A percentile compares a stretch with the other conserved stretches of the same genome.
phyloP scores from a whole-genome alignment of 2,113 vertebrate genomes.

The Xenotilapia longispinis region DNA sequence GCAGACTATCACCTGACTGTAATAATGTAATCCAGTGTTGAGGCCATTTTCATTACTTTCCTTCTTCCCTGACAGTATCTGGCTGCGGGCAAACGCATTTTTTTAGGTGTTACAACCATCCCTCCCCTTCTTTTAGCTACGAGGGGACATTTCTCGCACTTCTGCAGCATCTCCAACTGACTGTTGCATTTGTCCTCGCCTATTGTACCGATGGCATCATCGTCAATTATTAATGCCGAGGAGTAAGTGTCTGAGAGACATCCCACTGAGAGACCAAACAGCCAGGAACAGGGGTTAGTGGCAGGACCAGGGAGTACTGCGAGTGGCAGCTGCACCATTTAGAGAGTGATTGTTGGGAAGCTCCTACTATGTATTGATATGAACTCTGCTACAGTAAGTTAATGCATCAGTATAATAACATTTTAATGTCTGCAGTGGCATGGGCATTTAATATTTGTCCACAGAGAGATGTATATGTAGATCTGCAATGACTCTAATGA shows the following conservation, averaged over 20 bases:
- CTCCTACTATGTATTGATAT: conserved; percentile 44
- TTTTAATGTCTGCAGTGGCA: conserved; percentile 70
- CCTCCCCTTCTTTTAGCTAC: conserved; percentile 16
- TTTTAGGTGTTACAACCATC: conserved; percentile 33
- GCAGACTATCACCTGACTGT: conserved; percentile 45
- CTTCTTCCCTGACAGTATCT: conserved; percentile 51
- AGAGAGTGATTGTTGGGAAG: conserved; percentile 41
- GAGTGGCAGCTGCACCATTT: conserved; percentile 33
- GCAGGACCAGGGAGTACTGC: conserved; percentile 13
- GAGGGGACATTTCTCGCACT: conserved; percentile 33
- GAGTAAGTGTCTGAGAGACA: conserved; percentile 48
- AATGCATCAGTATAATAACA: conserved; percentile 71
- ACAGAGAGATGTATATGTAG: conserved; percentile 63
- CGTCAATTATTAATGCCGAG: conserved; percentile 58
- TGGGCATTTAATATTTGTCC: conserved; percentile 68
- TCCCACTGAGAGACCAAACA: conserved; percentile 43
- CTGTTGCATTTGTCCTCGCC: conserved; percentile 35
- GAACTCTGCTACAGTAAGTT: conserved; percentile 49
- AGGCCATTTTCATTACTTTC: conserved; percentile 44
- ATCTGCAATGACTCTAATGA: conserved; percentile 64
- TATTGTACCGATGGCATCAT: conserved; percentile 40
- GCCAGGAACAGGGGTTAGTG: conserved; percentile 23
- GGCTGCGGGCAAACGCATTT: conserved; percentile 57
- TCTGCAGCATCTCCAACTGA: conserved; percentile 34
- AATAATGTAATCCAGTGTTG: conserved; percentile 51